Conservation (phyloP, 2,888 invertebrate genomes). For the Oeneis ivallda region DNA sequence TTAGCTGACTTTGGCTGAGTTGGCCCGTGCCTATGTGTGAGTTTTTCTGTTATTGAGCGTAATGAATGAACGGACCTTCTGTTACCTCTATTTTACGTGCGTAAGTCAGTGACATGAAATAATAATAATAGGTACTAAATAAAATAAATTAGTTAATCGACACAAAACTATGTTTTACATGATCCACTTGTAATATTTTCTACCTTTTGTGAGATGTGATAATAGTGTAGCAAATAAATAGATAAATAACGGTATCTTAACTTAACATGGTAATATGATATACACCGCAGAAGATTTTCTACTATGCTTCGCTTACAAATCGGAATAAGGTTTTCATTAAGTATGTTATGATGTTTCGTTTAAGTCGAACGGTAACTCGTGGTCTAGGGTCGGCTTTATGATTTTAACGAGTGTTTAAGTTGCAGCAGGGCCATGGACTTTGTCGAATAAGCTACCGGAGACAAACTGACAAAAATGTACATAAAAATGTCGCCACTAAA, state of each 20-base stretch:
- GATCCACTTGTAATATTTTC: conserved; percentile 25
- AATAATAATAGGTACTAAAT: background rate
- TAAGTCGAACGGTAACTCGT: background rate
- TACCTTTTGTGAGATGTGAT: conserved; percentile 65
- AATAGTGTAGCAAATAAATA: conserved; percentile 59
- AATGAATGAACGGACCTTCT: too few relatives aligned
- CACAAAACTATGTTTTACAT: conserved; percentile 16
- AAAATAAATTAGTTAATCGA: background rate
- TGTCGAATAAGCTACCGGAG: too few relatives aligned
- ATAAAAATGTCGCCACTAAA: too few relatives aligned
- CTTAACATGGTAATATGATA: conserved; percentile 39
- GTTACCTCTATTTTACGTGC: background rate
- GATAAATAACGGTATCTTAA: conserved; percentile 47
- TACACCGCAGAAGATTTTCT: conserved; percentile 50
- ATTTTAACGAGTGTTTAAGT: background rate
- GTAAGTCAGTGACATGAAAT: background rate
- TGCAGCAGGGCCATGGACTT: background rate
- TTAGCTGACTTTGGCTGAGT: too few relatives aligned
- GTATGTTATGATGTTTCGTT: background rate
- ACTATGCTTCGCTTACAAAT: conserved; percentile 51
- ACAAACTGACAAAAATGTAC: too few relatives aligned
- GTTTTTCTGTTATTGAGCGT: too few relatives aligned
- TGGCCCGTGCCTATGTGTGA: too few relatives aligned
- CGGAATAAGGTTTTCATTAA: background rate
- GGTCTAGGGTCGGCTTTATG: background rate